Evolutionary conservation across 2,888 invertebrate genomes (phyloP).

Genomic region (Tiliacea aurago): DNA sequence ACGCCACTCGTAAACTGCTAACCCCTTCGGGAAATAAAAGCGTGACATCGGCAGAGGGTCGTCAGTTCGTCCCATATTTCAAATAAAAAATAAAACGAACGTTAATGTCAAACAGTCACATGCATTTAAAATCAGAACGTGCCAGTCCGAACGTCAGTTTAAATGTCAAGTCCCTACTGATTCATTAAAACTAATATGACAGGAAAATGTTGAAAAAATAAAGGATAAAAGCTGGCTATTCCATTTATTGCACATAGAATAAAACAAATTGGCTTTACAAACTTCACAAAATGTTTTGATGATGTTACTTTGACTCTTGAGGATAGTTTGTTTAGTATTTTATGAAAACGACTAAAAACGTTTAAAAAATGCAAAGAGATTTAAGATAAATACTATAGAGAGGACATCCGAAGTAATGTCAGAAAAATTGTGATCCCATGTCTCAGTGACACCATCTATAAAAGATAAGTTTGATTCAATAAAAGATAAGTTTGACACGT

Average conservation of each 20-base stretch:
- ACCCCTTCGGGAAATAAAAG: not conserved
- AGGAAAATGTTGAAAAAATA: not conserved
- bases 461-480: too few relatives aligned
- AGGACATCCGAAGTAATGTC: too few relatives aligned
- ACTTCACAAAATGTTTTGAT: not conserved
- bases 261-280: slow-evolving; percentile 23
- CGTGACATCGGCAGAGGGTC: not conserved
- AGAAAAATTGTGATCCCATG: too few relatives aligned
- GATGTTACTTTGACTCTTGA: not conserved
- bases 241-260: slow-evolving; percentile 3
- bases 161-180: slow-evolving; percentile 15
- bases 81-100: slow-evolving; percentile 10
- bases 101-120: slow-evolving; percentile 4
- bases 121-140: slow-evolving; percentile 12
- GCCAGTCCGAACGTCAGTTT: not conserved
- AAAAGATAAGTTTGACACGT: too few relatives aligned
- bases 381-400: too few relatives aligned
- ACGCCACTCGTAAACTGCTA: not conserved
- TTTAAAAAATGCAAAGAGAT: too few relatives aligned
- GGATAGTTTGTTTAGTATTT: not conserved
- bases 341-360: too few relatives aligned
- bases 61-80: not conserved
- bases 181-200: slow-evolving; percentile 13
- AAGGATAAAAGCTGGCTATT: not conserved
- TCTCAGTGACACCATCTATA: too few relatives aligned